Base-by-base conservation (phyloP, 2,797 vertebrate species). In the Lagocephalus sceleratus region DNA sequence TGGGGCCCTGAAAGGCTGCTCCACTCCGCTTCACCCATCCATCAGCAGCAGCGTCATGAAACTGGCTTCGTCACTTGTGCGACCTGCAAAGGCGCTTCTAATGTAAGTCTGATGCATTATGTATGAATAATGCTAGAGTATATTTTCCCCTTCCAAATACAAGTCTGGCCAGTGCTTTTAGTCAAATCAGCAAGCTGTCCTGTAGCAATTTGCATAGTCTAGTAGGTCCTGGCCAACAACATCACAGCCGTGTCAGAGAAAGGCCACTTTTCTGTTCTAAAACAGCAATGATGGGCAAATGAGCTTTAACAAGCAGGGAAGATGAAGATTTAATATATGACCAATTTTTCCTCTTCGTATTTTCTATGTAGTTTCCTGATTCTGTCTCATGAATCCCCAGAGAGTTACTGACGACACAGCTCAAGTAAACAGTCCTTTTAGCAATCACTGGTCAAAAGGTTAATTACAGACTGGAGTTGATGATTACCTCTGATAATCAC, bases 101-200 rank as follows among this genome's bases (percentile, higher is more conserved):
- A 83, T 77, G 79, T 44, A 82, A 65, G 52, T 61, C 57, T 20
- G 40, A 83, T 88, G 62, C 72, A 88, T 85, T 83, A 88, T 89
- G 76, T 53, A 85, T 85, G 78, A 78, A 60, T 66, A 75, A 63
- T 57, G 57, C 70, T 68, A 47, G 54, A 71, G 60, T 65, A 41
- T 57, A 20, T 65, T 60, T 42, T 51, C 32, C 8, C 16, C 17
- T 39, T 20, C 17, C 44, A 42, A 55, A 80, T 77, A 58, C 57
- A 62, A 45, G 67, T 60, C 63, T 43, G 50, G 62, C 43, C 21
- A 47, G 5, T 2, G 78, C 81, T 85, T 88, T 84, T 82, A 87
- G 79, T 84, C 71, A 83, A 85, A 87, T 84, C 76, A 78, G 74
- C 79, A 80, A 64, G 51, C 65, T 73, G 79, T 63, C 45, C 60